Base-by-base conservation (phyloP, 2,797 vertebrate genomes). In the Sciaenops ocellatus region DNA sequence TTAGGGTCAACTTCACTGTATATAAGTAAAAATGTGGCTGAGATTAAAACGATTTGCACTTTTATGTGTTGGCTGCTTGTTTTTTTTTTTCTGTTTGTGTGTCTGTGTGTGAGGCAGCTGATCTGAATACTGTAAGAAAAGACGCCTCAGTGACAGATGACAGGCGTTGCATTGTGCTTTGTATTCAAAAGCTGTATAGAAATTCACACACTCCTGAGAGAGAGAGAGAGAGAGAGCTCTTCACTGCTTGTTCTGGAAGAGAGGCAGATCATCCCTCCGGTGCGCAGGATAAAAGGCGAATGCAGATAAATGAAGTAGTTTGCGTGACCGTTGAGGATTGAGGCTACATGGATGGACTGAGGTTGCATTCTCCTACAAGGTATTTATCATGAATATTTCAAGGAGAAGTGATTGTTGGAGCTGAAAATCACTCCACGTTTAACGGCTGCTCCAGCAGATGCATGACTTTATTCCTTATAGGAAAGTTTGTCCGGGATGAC, bases 1-100 rank as follows among this genome's bases (percentile, higher is more conserved):
- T 86, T 90, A 84, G 82, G 86, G 93, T 94, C 90, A 89, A 90
- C 82, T 95, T 95, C 92, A 95, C 92, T 95, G 94, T 96, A 94
- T 80, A 95, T 95, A 94, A 89, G 89, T 90, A 93, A 92, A 92
- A 89, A 92, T 90, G 90, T 91, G 93, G 91, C 87, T 90, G 92
- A 94, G 93, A 96, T 94, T 95, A 96, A 38, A 96, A 95, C 84
- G 18, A 95, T 95, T 96, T 96, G 95, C 95, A 96, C 95, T 96
- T 96, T 95, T 95, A 91, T 17, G 50, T 52, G 73, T 65, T 38
- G 44, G 55, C 26, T 76, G 17, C 30, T 57, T 73, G 78, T 69
- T 61, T 87, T 59, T 66, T 55, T 2, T 66, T 12, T 72, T 17
- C 28, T 34, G 51, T 47, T 47, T 65, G 68, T 73, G 56, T 81